Conservation (phyloP, 37 sponge, comb jelly and placozoan species). For the Spongia lamella region DNA sequence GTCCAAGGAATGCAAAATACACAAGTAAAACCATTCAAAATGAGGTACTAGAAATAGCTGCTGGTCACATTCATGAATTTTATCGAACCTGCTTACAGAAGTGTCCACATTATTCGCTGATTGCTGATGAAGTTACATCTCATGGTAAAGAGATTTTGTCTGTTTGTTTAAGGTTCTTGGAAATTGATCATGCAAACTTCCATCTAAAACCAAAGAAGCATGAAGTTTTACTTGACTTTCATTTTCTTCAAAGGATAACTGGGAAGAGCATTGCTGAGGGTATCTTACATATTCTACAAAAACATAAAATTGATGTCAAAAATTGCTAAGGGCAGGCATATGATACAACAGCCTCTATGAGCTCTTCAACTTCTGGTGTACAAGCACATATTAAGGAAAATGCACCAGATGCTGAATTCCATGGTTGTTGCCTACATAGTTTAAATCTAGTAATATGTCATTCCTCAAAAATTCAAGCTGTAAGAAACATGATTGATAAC, state of each 20-base stretch:
- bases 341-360: slow-evolving; percentile 25
- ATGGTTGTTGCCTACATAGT: slow-evolving; percentile 13
- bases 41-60: too few species aligned
- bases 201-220: too few species aligned
- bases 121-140: neutral
- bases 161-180: neutral
- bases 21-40: too few species aligned
- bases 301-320: neutral
- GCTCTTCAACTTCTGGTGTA: slow-evolving; percentile 9
- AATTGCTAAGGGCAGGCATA: slow-evolving; percentile 35
- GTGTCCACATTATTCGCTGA: slow-evolving; percentile 8
- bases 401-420: slow-evolving; percentile 27
- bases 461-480: slow-evolving; percentile 9
- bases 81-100: too few species aligned
- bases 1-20: too few species aligned
- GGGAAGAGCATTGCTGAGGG: neutral
- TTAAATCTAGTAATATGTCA: slow-evolving; percentile 20
- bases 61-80: too few species aligned
- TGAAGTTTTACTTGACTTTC: slow-evolving; percentile 6
- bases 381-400: slow-evolving; percentile 20
- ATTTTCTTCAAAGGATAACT: neutral
- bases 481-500: slow-evolving; percentile 21
- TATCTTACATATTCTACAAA: neutral
- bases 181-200: too few species aligned
- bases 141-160: slow-evolving; percentile 1